These are phyloP conservation scores for Dermolepida albohirtum DNA, from an alignment of 2,888 invertebrate species.

Conservation along the genomic window DNA sequence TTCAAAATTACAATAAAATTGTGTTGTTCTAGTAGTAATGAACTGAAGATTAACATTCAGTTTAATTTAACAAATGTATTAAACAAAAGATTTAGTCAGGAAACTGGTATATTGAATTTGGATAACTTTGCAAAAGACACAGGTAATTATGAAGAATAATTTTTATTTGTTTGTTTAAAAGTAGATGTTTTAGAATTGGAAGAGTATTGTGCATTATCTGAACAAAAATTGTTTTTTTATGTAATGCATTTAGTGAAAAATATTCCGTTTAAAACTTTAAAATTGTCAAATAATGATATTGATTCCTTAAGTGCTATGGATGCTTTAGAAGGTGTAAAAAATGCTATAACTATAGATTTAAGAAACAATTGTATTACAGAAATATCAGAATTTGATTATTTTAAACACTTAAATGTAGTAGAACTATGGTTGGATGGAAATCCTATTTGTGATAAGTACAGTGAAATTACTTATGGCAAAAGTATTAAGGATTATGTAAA, in stretches of 20 bases:
- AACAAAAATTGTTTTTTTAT: conserved; percentile 65
- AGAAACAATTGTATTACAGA: conserved; percentile 48
- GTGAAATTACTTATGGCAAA: conserved; percentile 71
- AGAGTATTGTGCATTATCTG: conserved; percentile 65
- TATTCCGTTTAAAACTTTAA: conserved; percentile 50
- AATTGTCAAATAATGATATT: conserved; percentile 60
- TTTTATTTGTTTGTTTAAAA: neutral
- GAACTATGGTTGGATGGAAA: conserved; percentile 75
- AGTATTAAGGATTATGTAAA: conserved; percentile 69
- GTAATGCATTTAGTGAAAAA: conserved; percentile 59
- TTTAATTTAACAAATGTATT: conserved; percentile 63
- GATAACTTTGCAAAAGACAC: conserved; percentile 65
- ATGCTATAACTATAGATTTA: conserved; percentile 48
- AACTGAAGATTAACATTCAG: conserved; percentile 66
- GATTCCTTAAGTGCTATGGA: conserved; percentile 58
- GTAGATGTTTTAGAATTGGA: conserved; percentile 54
- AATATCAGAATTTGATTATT: conserved; percentile 20
- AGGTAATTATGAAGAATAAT: conserved; percentile 53
- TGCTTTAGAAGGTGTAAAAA: conserved; percentile 52
- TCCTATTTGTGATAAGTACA: conserved; percentile 76
- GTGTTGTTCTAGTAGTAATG: conserved; percentile 64
- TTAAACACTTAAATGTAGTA: conserved; percentile 48
- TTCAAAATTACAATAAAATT: conserved; percentile 63
- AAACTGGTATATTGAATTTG: conserved; percentile 61
- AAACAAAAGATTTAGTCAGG: conserved; percentile 59